Evolutionary conservation across 2,888 invertebrate species (phyloP).

Genomic region (Eupithecia exiguata): DNA sequence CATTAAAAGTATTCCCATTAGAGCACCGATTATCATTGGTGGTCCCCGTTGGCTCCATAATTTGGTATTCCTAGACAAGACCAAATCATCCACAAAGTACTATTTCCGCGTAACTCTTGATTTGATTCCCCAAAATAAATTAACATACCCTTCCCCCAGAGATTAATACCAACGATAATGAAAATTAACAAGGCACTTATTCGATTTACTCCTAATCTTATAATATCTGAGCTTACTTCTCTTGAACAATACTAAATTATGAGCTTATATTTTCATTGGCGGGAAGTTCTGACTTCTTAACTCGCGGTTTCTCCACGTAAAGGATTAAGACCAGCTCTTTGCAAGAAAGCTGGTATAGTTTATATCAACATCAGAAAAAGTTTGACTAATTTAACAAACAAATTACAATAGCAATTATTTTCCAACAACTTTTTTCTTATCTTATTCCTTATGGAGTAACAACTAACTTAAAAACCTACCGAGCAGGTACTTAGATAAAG

Average conservation of each 20-base stretch:
- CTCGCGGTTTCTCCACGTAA: constrained; percentile 44
- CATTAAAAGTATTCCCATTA: too few relatives aligned
- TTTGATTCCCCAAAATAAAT: constrained; percentile 2
- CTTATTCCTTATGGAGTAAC: too few relatives aligned
- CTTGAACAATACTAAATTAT: constrained; percentile 54
- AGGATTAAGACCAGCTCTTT: constrained; percentile 54
- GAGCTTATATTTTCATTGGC: constrained; percentile 60
- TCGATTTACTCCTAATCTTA: constrained; percentile 51
- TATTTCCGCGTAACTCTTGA: background rate
- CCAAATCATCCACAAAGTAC: background rate
- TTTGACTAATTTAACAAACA: too few relatives aligned
- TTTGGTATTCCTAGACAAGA: too few relatives aligned
- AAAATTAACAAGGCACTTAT: constrained; percentile 49
- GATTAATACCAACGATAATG: constrained; percentile 48
- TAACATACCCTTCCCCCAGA: constrained; percentile 22
- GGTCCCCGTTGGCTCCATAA: too few relatives aligned
- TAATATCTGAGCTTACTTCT: constrained; percentile 47
- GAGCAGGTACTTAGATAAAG: too few relatives aligned
- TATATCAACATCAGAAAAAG: background rate
- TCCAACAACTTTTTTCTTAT: too few relatives aligned
- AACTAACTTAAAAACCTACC: too few relatives aligned
- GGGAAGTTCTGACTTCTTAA: constrained; percentile 43
- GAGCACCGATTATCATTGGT: too few relatives aligned
- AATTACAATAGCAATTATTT: too few relatives aligned
- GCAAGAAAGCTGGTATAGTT: constrained; percentile 13